Evolutionary conservation across 2,888 invertebrate genomes (phyloP).

Genomic region (Gortyna flavago): DNA sequence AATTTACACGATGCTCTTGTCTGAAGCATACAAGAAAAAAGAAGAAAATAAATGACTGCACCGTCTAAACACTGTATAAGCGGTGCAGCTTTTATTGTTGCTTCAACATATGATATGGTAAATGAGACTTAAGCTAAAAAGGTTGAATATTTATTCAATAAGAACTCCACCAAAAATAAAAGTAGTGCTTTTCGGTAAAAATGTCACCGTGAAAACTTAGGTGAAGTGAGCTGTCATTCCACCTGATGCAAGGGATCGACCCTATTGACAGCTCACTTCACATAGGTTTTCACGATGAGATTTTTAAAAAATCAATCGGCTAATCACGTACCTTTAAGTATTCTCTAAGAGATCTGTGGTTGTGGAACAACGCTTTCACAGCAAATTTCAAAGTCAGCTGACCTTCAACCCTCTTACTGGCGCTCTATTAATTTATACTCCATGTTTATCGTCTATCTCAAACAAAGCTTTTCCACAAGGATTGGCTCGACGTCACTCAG

Average conservation of each 20-base stretch:
- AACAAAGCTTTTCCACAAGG: conserved; percentile 26
- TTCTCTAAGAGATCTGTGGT: neutral
- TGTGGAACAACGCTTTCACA: neutral
- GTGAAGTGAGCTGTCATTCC: neutral
- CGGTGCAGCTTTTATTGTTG: too few relatives aligned
- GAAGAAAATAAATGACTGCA: neutral
- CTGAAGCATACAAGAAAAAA: neutral
- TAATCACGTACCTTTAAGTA: neutral
- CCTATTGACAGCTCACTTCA: neutral
- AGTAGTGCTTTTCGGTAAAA: neutral
- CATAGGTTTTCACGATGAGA: too few relatives aligned
- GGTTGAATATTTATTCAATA: neutral
- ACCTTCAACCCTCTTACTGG: neutral
- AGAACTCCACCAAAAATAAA: neutral
- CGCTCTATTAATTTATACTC: conserved; percentile 11
- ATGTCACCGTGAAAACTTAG: neutral
- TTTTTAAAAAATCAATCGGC: neutral
- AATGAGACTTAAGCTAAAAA: neutral
- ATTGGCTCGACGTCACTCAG: conserved; percentile 21
- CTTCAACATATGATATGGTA: neutral
- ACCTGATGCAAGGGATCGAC: neutral
- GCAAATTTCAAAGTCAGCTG: neutral
- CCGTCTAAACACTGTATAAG: neutral
- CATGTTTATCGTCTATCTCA: conserved; percentile 1
- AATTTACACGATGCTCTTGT: neutral